These are phyloP conservation scores for Epinephelus malabaricus DNA, from an alignment of 2,797 vertebrate species.

Conservation along the genomic window DNA sequence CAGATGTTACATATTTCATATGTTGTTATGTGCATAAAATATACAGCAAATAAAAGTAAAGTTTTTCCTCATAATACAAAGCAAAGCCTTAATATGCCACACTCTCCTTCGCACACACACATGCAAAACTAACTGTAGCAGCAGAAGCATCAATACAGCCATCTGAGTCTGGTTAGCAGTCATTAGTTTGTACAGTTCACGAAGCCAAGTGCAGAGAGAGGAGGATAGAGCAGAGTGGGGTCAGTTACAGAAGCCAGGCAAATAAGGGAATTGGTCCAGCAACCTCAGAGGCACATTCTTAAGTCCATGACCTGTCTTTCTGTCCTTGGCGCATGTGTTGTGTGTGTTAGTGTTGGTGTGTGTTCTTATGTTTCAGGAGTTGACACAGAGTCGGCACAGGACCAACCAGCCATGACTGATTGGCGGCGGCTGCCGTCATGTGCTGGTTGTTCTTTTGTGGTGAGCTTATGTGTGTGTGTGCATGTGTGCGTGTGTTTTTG, in stretches of 20 bases:
- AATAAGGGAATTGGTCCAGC: constrained; percentile 76
- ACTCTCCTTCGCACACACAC: constrained; percentile 39
- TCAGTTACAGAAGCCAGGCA: constrained; percentile 84
- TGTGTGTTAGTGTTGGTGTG: constrained; percentile 64
- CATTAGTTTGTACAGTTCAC: constrained; percentile 73
- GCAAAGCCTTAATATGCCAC: constrained; percentile 28
- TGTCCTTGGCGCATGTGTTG: constrained; percentile 63
- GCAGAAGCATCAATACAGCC: constrained; percentile 57
- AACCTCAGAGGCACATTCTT: constrained; percentile 76
- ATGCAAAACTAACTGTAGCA: constrained; percentile 42
- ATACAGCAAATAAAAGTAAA: constrained; percentile 18
- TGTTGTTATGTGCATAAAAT: constrained; percentile 9
- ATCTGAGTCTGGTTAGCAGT: constrained; percentile 81
- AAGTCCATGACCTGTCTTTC: constrained; percentile 74
- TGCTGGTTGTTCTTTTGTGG: constrained; percentile 85
- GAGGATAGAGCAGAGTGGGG: constrained; percentile 76
- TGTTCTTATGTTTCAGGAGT: constrained; percentile 79
- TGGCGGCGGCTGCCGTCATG: constrained; percentile 78
- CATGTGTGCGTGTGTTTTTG: constrained; percentile 34
- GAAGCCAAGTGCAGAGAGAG: constrained; percentile 76
- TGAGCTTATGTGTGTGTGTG: constrained; percentile 55
- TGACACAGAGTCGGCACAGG: constrained; percentile 76
- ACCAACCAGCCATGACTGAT: constrained; percentile 84
- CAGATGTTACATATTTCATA: constrained; percentile 1
- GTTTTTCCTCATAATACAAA: constrained; percentile 13